phyloP scores from a whole-genome alignment of 1,140 invertebrate genomes.

The Brachionus sp. region DNA sequence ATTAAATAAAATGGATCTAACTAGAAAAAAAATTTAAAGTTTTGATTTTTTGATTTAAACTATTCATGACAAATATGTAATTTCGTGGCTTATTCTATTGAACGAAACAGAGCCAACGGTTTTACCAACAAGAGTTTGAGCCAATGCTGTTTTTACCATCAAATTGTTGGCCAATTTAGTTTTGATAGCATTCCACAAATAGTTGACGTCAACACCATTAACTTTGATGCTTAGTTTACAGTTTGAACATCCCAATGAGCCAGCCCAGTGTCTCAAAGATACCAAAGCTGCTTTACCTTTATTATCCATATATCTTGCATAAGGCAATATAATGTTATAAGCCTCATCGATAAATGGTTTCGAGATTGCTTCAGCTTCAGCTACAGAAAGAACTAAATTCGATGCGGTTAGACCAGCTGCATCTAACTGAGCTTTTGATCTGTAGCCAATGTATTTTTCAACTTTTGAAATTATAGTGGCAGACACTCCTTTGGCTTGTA shows the following conservation, averaged over 20 bases:
- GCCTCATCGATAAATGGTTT: slow-evolving; percentile 17
- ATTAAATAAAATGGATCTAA: no score
- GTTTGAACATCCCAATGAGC: slow-evolving; percentile 7
- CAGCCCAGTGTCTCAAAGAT: slow-evolving; percentile 27
- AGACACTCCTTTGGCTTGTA: not conserved
- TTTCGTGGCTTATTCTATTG: slow-evolving; percentile 8
- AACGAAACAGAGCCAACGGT: not conserved
- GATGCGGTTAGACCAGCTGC: not conserved
- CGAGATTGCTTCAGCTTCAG: slow-evolving; percentile 21
- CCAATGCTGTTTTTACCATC: not conserved
- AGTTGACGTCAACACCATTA: not conserved
- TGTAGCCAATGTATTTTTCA: slow-evolving; percentile 19
- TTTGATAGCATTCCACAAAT: slow-evolving; percentile 17
- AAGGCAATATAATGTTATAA: not conserved
- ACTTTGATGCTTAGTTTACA: slow-evolving; percentile 12
- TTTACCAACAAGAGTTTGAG: not conserved
- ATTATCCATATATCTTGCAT: not conserved
- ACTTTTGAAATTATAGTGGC: not conserved
- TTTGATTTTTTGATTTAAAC: no score
- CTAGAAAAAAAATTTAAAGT: no score
- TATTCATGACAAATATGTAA: not conserved
- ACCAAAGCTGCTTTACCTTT: slow-evolving; percentile 12
- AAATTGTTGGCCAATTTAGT: not conserved
- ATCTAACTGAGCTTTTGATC: slow-evolving; percentile 1
- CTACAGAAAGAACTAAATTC: not conserved